A percentile compares a stretch with the other conserved stretches of the same genome.
phyloP scores from a whole-genome alignment of 2,797 vertebrate genomes.

The Phaenicophaeus curvirostris region DNA sequence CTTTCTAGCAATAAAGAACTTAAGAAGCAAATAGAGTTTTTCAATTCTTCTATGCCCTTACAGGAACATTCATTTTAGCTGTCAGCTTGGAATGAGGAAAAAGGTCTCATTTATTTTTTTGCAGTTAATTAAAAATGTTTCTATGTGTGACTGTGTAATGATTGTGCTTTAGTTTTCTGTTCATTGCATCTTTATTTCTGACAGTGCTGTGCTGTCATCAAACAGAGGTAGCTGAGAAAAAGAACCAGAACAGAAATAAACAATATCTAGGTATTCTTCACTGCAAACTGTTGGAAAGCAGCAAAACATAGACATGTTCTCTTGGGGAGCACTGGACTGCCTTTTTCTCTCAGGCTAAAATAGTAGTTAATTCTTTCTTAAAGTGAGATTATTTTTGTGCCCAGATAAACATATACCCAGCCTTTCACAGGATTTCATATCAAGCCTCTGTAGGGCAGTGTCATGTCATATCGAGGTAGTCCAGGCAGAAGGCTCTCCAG shows the following conservation, averaged over 20 bases:
- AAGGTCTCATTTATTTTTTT: rapidly evolving
- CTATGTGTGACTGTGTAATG: not conserved
- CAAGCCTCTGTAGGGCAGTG: not conserved
- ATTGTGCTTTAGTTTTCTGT: not conserved
- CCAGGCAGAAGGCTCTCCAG: not conserved
- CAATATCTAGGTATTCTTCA: not conserved
- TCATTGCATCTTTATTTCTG: not conserved
- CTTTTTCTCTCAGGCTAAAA: constrained; percentile 2
- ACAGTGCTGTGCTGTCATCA: not conserved
- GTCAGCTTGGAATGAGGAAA: not conserved
- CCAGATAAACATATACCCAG: not conserved
- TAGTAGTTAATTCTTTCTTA: not conserved
- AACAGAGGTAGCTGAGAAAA: not conserved
- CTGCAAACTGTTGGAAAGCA: not conserved
- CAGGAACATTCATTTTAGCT: not conserved
- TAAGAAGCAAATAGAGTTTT: not conserved
- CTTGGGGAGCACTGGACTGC: not conserved
- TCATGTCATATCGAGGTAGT: not conserved
- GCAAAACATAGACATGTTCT: not conserved
- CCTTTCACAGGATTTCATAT: not conserved
- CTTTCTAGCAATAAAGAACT: not conserved
- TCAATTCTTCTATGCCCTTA: not conserved
- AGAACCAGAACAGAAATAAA: not conserved
- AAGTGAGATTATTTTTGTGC: not conserved
- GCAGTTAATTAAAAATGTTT: not conserved